Conservation (phyloP, 2,888 invertebrate genomes). For the Heliconius sara region DNA sequence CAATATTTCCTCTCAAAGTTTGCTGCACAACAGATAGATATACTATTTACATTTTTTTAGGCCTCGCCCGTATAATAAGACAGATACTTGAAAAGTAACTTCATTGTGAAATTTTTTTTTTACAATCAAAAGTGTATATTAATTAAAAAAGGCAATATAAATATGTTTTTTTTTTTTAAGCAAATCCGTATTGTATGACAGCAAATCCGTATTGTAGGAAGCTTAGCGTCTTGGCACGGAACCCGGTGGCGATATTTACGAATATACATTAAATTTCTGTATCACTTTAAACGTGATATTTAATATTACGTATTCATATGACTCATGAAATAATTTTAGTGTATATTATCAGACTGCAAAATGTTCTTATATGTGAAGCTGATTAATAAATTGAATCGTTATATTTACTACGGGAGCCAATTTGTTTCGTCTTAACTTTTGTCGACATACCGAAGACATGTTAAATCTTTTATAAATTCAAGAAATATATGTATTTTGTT, state of each 20-base stretch:
- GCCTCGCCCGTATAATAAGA: neutral
- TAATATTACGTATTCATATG: constrained; percentile 43
- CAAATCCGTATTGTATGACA: too few species aligned
- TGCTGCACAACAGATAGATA: too few species aligned
- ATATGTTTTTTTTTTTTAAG: constrained; percentile 53
- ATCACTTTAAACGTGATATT: constrained; percentile 50
- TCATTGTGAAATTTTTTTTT: neutral
- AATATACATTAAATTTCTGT: constrained; percentile 54
- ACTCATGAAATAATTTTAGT: constrained; percentile 45
- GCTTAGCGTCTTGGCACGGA: constrained; percentile 60
- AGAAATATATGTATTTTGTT: neutral
- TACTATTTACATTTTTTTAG: neutral
- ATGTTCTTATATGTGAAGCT: constrained; percentile 33
- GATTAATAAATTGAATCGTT: constrained; percentile 19
- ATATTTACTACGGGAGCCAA: neutral
- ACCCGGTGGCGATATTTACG: constrained; percentile 47
- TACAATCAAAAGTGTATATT: neutral
- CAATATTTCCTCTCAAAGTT: neutral
- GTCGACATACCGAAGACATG: neutral
- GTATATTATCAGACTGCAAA: constrained; percentile 29
- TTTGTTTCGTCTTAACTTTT: neutral
- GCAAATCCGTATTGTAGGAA: constrained; percentile 55
- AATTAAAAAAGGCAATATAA: constrained; percentile 4
- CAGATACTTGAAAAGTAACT: neutral
- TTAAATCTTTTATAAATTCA: neutral